phyloP scores from a whole-genome alignment of 2,888 invertebrate species.

The Disparrhopalites patrizii region DNA sequence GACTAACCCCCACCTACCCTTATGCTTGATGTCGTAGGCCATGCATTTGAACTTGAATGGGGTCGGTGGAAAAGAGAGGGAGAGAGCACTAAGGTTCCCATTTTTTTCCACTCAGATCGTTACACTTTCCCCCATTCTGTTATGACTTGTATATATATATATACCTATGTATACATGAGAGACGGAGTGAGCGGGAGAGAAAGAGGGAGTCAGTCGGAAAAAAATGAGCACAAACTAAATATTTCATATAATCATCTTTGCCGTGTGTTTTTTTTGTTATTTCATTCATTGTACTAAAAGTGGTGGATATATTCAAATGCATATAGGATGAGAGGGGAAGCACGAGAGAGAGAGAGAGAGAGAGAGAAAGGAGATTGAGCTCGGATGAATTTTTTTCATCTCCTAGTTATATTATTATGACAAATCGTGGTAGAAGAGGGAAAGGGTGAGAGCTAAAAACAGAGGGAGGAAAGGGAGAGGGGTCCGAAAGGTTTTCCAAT shows the following conservation, averaged over 20 bases:
- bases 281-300: too few species aligned
- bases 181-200: neutral
- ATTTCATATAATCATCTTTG: constrained; percentile 10
- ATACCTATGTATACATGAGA: neutral
- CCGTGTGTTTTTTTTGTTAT: neutral
- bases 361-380: neutral
- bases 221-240: constrained; percentile 2
- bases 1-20: neutral
- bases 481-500: too few species aligned
- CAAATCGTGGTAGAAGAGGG: too few species aligned
- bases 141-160: neutral
- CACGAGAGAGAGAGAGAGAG: neutral
- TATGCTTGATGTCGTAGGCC: neutral
- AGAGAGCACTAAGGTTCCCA: too few species aligned
- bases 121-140: neutral
- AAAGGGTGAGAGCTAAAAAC: too few species aligned
- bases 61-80: too few species aligned
- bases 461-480: too few species aligned
- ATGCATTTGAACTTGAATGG: too few species aligned
- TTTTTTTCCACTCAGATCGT: neutral
- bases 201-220: neutral
- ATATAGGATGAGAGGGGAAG: neutral
- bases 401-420: too few species aligned
- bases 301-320: neutral
- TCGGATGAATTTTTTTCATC: neutral